phyloP scores from a whole-genome alignment of 1,140 invertebrate species.

The Neocloeon triangulifer region DNA sequence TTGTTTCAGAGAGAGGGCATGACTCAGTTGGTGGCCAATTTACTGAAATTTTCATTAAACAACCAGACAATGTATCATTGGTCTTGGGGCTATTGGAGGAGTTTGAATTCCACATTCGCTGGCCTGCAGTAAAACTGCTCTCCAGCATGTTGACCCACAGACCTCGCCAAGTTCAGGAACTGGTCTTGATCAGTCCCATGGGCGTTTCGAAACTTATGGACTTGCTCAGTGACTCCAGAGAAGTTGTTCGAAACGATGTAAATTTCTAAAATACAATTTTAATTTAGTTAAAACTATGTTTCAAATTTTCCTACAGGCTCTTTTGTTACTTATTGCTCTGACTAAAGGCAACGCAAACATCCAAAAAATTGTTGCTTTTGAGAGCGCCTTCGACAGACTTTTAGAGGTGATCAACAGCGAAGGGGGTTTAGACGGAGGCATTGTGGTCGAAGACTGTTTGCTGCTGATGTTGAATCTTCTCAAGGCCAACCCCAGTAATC shows the following conservation, averaged over 20 bases:
- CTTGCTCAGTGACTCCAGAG: constrained; percentile 72
- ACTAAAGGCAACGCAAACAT: constrained; percentile 94
- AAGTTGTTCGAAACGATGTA: constrained; percentile 92
- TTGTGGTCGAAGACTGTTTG: constrained; percentile 95
- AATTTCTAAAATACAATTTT: constrained; percentile 11
- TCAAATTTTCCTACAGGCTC: constrained; percentile 38
- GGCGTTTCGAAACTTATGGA: constrained; percentile 98
- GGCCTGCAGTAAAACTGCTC: constrained; percentile 67
- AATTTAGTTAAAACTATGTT: constrained; percentile 2
- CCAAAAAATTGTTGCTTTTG: constrained; percentile 98
- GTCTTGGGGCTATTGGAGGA: constrained; percentile 81
- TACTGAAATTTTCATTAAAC: constrained; percentile 95
- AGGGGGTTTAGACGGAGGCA: constrained; percentile 83
- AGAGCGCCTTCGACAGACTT: constrained; percentile 92
- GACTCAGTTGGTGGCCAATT: constrained; percentile 68
- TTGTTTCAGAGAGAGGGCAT: constrained; percentile 12
- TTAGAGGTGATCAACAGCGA: constrained; percentile 86
- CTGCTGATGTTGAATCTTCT: constrained; percentile 85
- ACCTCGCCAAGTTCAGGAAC: constrained; percentile 84
- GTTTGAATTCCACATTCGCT: constrained; percentile 79
- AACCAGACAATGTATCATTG: constrained; percentile 61
- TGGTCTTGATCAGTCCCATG: constrained; percentile 82
- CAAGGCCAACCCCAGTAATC: constrained; percentile 90
- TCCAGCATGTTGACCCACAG: constrained; percentile 46
- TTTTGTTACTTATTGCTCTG: constrained; percentile 79